phyloP scores from a whole-genome alignment of 2,888 invertebrate genomes.

The Clivina fossor region DNA sequence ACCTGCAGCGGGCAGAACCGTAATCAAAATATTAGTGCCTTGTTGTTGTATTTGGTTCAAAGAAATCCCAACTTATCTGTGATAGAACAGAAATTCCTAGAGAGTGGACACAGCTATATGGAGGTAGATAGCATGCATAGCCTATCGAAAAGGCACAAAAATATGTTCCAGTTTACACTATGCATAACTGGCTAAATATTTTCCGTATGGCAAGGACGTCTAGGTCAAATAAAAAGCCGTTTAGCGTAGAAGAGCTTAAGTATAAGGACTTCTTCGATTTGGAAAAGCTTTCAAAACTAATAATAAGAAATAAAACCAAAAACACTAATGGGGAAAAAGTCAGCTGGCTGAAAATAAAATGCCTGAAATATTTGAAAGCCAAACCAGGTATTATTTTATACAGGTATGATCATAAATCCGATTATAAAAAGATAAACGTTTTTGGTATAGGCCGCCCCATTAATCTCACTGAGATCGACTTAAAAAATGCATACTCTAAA shows the following conservation, averaged over 20 bases:
- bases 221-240: conserved; percentile 9
- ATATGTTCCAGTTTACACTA: conserved; percentile 13
- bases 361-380: too few species aligned
- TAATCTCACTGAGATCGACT: neutral
- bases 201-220: conserved; percentile 8
- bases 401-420: too few species aligned
- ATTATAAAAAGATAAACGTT: too few species aligned
- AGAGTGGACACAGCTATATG: neutral
- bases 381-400: too few species aligned
- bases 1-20: conserved; percentile 25
- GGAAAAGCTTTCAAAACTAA: conserved; percentile 5
- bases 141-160: conserved; percentile 12
- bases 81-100: conserved; percentile 9
- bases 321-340: conserved; percentile 6
- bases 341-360: too few species aligned
- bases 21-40: conserved; percentile 24
- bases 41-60: conserved; percentile 22
- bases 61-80: neutral
- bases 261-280: conserved; percentile 3
- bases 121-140: neutral
- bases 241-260: conserved; percentile 4
- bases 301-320: conserved; percentile 11
- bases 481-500: neutral
- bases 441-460: neutral
- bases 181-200: conserved; percentile 10